Base-by-base conservation (phyloP, 2,113 vertebrate species). In the Otis tarda region DNA sequence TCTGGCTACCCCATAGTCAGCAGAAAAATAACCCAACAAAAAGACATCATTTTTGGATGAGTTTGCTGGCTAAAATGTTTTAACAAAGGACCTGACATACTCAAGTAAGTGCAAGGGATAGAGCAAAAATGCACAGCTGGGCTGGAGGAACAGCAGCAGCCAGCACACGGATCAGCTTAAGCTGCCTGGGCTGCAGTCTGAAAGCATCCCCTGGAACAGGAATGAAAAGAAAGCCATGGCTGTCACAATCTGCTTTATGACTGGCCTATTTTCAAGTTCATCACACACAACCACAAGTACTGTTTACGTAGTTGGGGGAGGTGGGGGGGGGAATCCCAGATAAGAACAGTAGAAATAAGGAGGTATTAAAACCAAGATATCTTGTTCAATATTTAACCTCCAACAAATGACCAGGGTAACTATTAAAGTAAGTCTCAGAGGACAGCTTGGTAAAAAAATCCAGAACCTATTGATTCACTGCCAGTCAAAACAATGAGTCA, bases 61-160 rank as follows among this genome's bases (percentile, higher is more conserved):
- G 41, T 55, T 59, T 81, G 23, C 52, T 77, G 53, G 60, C 57
- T 53, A 50, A 52, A 67, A 78, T 1, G 0, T 15, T 82, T 87
- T 82, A 82, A 84, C 12, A 47, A 87, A 95, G 33, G 52, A 39
- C 19, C 65, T 75, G 56, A 95, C 2, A 0, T 73, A 59, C 50
- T 75, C 14, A 70, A 82, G 45, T 60, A 74, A 83, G 45, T n/a
- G 15, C 31, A 71, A 96, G 39, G 27, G 39, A 87, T 1, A n/a
- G 57, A 82, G 77, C 4, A 87, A 91, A 95, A 89, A 60, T 8
- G 73, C 73, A 91, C 89, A 95, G 77, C 91, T 93, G 87, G 74
- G 35, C 83, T 85, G 57, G 43, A 73, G 59, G 37, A 60, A 56
- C 50, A 12, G 37, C 47, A n/a, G 73, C 45, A 94, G 61, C 74